Percentiles rank a stretch among this genome's conserved stretches.
Evolutionary conservation across 2,113 vertebrate species (phyloP).

Genomic region (Nettapus auritus): DNA sequence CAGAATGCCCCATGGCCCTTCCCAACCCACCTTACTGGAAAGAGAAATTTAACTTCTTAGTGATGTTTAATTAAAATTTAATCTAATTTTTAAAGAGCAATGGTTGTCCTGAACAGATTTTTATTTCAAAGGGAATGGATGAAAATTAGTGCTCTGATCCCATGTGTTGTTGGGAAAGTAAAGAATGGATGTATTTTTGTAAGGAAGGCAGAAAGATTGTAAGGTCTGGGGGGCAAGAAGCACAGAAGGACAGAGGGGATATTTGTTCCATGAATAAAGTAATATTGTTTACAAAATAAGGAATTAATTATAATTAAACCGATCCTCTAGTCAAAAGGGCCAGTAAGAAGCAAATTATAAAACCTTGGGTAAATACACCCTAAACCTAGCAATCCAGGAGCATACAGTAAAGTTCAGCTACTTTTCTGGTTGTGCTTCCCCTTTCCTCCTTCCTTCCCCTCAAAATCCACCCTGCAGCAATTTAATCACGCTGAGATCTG

Average conservation of each 20-base stretch:
- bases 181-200: not conserved
- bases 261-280: not conserved
- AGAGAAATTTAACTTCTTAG: not conserved
- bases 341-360: not conserved
- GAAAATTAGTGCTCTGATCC: not conserved
- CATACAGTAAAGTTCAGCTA: not conserved
- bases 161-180: not conserved
- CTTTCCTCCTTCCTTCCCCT: slow-evolving; percentile 6
- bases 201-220: not conserved
- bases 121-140: slow-evolving; percentile 2
- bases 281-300: not conserved
- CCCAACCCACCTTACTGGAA: not conserved
- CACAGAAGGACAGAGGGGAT: not conserved
- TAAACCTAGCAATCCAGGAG: not conserved
- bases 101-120: slow-evolving; percentile 17
- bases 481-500: not conserved
- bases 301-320: not conserved
- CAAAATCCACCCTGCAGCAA: not conserved
- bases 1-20: slow-evolving; percentile 24
- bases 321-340: not conserved
- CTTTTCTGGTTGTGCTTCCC: not conserved
- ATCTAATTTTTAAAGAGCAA: slow-evolving; percentile 3
- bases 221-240: not conserved
- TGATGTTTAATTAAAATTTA: slow-evolving; percentile 33
- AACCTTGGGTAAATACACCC: not conserved